These are phyloP conservation scores for Octodon degus DNA, from an alignment of 2,113 vertebrate genomes.

Conservation along the genomic window DNA sequence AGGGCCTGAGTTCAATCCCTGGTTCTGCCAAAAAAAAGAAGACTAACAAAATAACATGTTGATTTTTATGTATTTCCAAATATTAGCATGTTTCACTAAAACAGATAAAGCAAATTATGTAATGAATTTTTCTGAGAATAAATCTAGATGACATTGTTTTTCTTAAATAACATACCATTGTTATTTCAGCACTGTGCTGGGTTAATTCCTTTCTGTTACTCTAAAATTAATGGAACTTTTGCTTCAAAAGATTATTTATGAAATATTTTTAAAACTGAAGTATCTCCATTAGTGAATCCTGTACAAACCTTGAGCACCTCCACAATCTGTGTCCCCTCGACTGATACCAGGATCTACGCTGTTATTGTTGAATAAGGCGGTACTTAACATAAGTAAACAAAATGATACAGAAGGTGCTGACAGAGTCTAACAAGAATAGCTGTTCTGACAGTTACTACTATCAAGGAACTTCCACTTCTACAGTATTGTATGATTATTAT, in stretches of 20 bases:
- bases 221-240: background rate
- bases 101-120: background rate
- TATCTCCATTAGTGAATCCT: background rate
- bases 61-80: constrained; percentile 44
- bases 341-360: background rate
- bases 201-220: background rate
- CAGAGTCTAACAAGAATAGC: background rate
- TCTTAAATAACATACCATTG: background rate
- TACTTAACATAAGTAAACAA: background rate
- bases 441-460: background rate
- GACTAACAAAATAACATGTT: background rate
- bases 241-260: background rate
- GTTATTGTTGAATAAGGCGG: background rate
- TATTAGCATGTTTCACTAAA: constrained; percentile 27
- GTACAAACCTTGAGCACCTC: background rate
- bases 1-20: no score
- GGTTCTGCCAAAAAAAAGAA: no score
- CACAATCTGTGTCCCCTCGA: background rate
- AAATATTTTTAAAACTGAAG: background rate
- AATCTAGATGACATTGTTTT: background rate
- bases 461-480: background rate
- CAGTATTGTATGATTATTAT: background rate
- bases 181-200: background rate
- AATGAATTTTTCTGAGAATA: constrained; percentile 2
- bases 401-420: background rate